phyloP scores from a whole-genome alignment of 1,140 invertebrate species.

The Mercenaria mercenaria region DNA sequence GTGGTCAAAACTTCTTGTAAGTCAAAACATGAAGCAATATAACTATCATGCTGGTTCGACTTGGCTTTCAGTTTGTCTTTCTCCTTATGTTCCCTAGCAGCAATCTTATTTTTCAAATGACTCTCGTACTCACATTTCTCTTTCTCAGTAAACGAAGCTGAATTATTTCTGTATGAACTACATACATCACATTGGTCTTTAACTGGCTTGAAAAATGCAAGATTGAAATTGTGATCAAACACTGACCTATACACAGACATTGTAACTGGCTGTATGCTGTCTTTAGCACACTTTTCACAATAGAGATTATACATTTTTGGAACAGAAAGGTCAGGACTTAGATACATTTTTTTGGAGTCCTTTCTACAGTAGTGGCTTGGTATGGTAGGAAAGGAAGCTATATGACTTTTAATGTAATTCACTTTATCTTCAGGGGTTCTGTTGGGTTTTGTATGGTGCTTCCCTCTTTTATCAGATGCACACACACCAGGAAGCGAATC shows the following conservation, averaged over 20 bases:
- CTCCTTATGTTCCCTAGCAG: constrained; percentile 2
- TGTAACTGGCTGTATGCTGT: neutral
- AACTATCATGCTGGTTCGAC: neutral
- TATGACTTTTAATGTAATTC: neutral
- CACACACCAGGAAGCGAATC: neutral
- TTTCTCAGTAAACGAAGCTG: neutral
- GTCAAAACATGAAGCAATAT: constrained; percentile 41
- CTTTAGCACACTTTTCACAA: neutral
- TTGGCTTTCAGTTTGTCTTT: constrained; percentile 26
- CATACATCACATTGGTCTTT: constrained; percentile 46
- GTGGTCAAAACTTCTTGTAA: constrained; percentile 37
- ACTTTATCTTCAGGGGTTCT: neutral
- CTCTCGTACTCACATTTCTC: neutral
- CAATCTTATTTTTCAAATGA: constrained; percentile 37
- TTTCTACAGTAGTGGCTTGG: constrained; percentile 43
- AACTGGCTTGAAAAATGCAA: neutral
- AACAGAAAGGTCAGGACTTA: neutral
- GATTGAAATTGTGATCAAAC: constrained; percentile 31
- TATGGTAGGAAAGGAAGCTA: constrained; percentile 15
- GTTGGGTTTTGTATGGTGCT: neutral
- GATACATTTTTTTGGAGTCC: constrained; percentile 20
- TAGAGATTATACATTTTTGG: constrained; percentile 29
- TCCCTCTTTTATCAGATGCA: constrained; percentile 1
- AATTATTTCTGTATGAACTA: neutral
- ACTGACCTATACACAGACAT: constrained; percentile 27